Conservation (phyloP, 2,113 vertebrate species). For the Chiloscyllium plagiosum region DNA sequence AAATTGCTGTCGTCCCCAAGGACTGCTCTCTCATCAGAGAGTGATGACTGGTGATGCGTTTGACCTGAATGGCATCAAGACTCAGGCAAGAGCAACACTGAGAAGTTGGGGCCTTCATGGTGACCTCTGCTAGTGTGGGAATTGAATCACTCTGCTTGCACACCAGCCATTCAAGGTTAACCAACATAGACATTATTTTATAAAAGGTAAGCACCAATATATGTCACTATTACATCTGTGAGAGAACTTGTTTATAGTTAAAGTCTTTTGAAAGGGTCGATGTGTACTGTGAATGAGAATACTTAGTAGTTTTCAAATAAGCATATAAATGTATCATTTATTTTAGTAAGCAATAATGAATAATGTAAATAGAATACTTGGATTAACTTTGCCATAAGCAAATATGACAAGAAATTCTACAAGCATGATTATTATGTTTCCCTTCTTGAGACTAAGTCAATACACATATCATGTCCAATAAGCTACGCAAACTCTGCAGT, state of each 20-base stretch:
- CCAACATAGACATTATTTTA: not conserved
- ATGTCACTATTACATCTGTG: not conserved
- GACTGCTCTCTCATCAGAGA: no score
- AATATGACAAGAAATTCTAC: constrained; percentile 16
- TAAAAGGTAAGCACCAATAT: not conserved
- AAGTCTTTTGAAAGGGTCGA: not conserved
- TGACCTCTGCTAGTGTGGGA: no score
- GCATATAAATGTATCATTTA: not conserved
- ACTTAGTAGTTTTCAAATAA: not conserved
- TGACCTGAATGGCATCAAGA: no score
- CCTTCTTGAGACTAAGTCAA: not conserved
- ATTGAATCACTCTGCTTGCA: no score
- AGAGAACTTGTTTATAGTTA: not conserved
- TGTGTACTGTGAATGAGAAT: not conserved
- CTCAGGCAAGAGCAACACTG: no score
- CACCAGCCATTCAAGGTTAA: no score
- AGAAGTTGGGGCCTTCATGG: no score
- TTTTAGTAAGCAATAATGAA: constrained; percentile 18
- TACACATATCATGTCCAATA: not conserved
- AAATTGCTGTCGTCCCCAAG: no score
- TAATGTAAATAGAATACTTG: not conserved
- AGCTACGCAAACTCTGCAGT: not conserved
- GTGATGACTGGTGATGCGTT: no score
- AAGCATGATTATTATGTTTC: not conserved
- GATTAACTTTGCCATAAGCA: not conserved